These are phyloP conservation scores for Pollenia labialis DNA, from an alignment of 2,888 invertebrate genomes.

Conservation along the genomic window DNA sequence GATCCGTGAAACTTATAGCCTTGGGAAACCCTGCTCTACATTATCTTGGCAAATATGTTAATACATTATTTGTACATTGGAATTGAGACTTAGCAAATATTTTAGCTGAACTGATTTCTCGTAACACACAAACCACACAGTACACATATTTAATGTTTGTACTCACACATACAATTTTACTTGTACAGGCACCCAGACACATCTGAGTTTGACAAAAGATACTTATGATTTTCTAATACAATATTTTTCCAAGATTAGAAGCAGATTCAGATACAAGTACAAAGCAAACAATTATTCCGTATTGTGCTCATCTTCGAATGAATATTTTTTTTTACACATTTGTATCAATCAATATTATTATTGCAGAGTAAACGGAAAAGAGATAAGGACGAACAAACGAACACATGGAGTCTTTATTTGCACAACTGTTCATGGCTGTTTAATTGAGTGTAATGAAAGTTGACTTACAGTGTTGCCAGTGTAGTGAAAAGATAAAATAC, in stretches of 20 bases:
- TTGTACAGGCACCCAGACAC: not conserved
- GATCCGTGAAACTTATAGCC: no score
- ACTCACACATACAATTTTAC: not conserved
- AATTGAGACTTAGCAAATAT: constrained; percentile 29
- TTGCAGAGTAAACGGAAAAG: not conserved
- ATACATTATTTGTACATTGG: not conserved
- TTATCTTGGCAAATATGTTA: not conserved
- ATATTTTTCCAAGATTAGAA: not conserved
- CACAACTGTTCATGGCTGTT: constrained; percentile 47
- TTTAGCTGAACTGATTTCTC: constrained; percentile 1
- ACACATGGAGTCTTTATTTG: not conserved
- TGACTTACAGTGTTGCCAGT: not conserved
- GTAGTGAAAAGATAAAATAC: not conserved
- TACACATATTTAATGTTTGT: not conserved
- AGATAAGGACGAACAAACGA: not conserved
- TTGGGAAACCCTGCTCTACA: no score
- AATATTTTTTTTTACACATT: not conserved
- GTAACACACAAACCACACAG: not conserved
- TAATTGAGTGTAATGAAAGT: constrained; percentile 58
- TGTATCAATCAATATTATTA: constrained; percentile 5
- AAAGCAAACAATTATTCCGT: constrained; percentile 10
- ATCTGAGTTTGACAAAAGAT: not conserved
- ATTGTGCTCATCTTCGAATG: not conserved
- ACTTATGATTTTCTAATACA: constrained; percentile 13
- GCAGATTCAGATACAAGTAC: not conserved